These are phyloP conservation scores for Oppia nitens DNA, from an alignment of 1,140 invertebrate genomes.

Conservation along the genomic window DNA sequence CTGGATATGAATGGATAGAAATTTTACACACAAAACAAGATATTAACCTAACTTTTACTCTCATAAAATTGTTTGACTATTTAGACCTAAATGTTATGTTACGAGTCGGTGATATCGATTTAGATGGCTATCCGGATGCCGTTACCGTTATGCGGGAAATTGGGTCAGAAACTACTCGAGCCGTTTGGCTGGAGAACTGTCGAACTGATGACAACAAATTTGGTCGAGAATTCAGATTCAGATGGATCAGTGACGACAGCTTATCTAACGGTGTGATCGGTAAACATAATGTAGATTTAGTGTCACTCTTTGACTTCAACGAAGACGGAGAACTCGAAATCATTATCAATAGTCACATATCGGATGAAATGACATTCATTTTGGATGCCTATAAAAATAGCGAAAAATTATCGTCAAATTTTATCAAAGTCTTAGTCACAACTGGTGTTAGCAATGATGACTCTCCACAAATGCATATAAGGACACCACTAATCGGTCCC, in stretches of 20 bases:
- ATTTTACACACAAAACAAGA: conserved; percentile 46
- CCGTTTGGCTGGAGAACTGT: conserved; percentile 18
- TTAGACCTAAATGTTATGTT: conserved; percentile 46
- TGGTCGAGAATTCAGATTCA: conserved; percentile 49
- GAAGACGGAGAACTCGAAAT: conserved; percentile 40
- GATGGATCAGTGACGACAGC: conserved; percentile 18
- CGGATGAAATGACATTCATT: conserved; percentile 29
- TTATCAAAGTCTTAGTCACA: conserved; percentile 83
- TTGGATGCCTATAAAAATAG: conserved; percentile 48
- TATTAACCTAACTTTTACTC: conserved; percentile 21
- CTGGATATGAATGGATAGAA: conserved; percentile 20
- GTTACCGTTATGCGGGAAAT: conserved; percentile 31
- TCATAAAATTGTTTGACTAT: neutral
- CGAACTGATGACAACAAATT: neutral
- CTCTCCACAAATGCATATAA: conserved; percentile 42
- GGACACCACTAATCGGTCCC: conserved; percentile 73
- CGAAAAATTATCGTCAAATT: conserved; percentile 85
- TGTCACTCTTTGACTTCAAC: conserved; percentile 80
- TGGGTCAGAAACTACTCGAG: conserved; percentile 10
- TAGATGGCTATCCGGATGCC: conserved; percentile 89
- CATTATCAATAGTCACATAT: conserved; percentile 10
- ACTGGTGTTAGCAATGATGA: conserved; percentile 40
- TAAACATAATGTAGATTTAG: conserved; percentile 45
- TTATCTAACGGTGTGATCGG: conserved; percentile 25
- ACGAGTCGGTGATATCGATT: conserved; percentile 75